phyloP scores from a whole-genome alignment of 2,797 vertebrate genomes.

The Choloepus didactylus region DNA sequence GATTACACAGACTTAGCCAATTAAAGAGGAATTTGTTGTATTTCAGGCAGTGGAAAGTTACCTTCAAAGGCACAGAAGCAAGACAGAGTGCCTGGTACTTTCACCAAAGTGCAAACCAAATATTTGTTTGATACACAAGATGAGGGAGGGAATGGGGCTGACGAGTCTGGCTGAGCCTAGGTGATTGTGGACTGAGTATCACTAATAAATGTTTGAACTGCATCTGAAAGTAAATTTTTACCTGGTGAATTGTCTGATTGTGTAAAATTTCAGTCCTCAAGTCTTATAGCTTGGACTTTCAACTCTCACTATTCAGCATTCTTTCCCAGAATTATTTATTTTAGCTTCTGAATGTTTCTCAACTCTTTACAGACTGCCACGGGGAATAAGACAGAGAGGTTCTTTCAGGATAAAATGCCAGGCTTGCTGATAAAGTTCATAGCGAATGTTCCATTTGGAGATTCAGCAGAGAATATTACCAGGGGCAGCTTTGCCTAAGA shows the following conservation, averaged over 20 bases:
- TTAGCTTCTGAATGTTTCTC: background rate
- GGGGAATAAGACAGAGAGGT: background rate
- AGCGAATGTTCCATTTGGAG: slow-evolving; percentile 23
- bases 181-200: background rate
- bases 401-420: slow-evolving; percentile 23
- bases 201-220: background rate
- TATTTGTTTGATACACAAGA: background rate
- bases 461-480: background rate
- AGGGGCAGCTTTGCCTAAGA: background rate
- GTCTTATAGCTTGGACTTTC: background rate
- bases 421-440: background rate
- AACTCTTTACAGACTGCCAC: background rate
- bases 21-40: background rate
- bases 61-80: background rate
- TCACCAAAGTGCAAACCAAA: background rate
- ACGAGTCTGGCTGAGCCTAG: background rate
- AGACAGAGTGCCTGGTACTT: background rate
- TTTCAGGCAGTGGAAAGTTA: background rate
- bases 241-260: background rate
- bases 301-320: background rate
- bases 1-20: background rate
- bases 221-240: background rate
- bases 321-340: slow-evolving; percentile 41
- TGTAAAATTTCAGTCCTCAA: background rate
- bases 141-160: background rate